Evolutionary conservation across 2,113 vertebrate genomes (phyloP).

Genomic region (Forbesichthys agassizii): DNA sequence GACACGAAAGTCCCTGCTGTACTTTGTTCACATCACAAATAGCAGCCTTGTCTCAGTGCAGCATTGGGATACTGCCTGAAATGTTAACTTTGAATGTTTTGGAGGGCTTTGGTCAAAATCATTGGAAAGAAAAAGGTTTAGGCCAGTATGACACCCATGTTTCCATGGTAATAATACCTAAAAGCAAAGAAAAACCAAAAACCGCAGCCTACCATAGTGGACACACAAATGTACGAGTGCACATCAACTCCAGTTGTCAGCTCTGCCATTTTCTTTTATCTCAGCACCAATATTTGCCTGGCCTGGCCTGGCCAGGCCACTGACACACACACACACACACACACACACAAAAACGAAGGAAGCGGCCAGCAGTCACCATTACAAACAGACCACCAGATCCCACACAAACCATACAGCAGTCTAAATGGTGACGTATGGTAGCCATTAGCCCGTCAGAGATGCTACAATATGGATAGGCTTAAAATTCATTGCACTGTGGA

Average conservation of each 20-base stretch:
- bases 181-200: slow-evolving; percentile 36
- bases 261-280: background rate
- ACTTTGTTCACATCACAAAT: too few species aligned
- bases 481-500: too few species aligned
- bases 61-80: background rate
- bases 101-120: slow-evolving; percentile 11
- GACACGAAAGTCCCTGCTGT: too few species aligned
- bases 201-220: slow-evolving; percentile 24
- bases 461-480: too few species aligned
- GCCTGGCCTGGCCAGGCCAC: slow-evolving; percentile 15
- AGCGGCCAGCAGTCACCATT: slow-evolving; percentile 3
- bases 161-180: slow-evolving; percentile 42
- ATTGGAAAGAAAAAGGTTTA: slow-evolving; percentile 2
- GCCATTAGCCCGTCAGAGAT: background rate
- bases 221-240: background rate
- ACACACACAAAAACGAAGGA: slow-evolving; percentile 1
- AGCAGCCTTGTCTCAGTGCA: too few species aligned
- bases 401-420: slow-evolving; percentile 9
- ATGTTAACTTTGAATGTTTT: background rate
- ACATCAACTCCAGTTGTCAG: slow-evolving; percentile 7
- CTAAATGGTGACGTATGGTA: background rate
- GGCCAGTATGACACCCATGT: slow-evolving; percentile 4
- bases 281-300: slow-evolving; percentile 24
- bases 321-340: slow-evolving; percentile 25
- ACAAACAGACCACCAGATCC: slow-evolving; percentile 39